Evolutionary conservation across 2,797 vertebrate genomes (phyloP).

Genomic region (Gephyroberyx darwinii): DNA sequence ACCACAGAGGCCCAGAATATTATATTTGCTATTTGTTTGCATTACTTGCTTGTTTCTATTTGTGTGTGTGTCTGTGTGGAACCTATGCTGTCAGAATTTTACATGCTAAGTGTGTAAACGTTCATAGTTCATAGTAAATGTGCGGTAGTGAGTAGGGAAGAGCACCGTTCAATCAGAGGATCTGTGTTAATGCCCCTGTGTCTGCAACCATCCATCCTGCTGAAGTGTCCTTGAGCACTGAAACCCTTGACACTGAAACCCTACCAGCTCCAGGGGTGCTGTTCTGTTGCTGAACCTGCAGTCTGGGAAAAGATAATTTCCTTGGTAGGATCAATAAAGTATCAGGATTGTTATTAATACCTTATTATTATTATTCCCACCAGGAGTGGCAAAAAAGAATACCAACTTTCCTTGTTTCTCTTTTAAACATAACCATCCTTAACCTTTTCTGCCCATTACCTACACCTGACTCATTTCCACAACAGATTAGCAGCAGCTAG

Average conservation of each 20-base stretch:
- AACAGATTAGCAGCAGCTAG: background rate
- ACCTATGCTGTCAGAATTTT: too few species aligned
- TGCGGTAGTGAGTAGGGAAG: too few species aligned
- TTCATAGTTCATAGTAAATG: too few species aligned
- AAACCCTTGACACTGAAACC: background rate
- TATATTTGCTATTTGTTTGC: constrained; percentile 41
- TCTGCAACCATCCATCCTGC: background rate
- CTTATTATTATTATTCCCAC: background rate
- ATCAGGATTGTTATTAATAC: too few species aligned
- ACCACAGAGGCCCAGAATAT: constrained; percentile 37
- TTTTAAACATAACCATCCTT: background rate
- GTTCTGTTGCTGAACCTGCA: constrained; percentile 1
- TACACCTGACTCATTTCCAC: background rate
- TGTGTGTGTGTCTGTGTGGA: too few species aligned
- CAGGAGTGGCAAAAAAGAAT: background rate
- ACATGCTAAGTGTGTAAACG: too few species aligned
- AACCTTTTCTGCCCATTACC: background rate
- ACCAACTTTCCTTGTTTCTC: too few species aligned
- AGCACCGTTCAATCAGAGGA: too few species aligned
- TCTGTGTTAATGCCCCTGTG: too few species aligned
- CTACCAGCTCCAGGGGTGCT: background rate
- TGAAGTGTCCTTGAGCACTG: background rate
- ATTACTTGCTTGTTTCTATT: too few species aligned
- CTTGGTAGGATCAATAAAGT: too few species aligned
- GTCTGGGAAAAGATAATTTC: too few species aligned